A percentile compares a stretch with the other conserved stretches of the same genome.
phyloP scores from a whole-genome alignment of 2,113 vertebrate genomes.

The Galbula dea region DNA sequence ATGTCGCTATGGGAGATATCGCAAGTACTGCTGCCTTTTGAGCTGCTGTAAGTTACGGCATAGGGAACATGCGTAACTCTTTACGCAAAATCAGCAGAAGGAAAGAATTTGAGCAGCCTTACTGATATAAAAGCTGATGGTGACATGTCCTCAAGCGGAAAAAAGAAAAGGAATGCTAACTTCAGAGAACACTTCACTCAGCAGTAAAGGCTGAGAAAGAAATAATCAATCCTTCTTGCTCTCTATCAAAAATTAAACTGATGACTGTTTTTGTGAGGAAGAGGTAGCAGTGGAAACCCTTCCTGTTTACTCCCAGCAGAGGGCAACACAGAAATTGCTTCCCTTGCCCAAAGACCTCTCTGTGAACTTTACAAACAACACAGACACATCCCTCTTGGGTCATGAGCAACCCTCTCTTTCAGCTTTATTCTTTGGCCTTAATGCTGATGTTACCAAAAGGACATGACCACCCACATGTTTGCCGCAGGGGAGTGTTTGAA shows the following conservation, averaged over 20 bases:
- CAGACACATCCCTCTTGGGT: background rate
- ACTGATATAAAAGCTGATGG: background rate
- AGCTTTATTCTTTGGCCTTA: background rate
- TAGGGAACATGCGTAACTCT: background rate
- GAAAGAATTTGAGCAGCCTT: background rate
- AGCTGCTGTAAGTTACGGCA: background rate
- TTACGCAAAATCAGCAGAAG: background rate
- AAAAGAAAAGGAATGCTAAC: background rate
- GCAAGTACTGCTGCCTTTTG: background rate
- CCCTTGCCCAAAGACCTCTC: background rate
- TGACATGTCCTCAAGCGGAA: background rate
- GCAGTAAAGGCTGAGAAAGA: background rate
- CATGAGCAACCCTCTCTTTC: background rate
- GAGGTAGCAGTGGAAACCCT: background rate
- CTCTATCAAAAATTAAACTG: background rate
- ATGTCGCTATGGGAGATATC: background rate
- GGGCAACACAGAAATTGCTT: background rate
- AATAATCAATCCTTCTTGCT: background rate
- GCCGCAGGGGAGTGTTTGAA: background rate
- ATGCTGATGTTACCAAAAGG: background rate
- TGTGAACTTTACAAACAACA: background rate
- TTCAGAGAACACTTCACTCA: background rate
- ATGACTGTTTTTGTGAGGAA: background rate
- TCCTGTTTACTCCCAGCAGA: background rate
- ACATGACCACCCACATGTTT: accelerated